Percentiles rank a stretch among this genome's conserved stretches.
Evolutionary conservation across 2,113 vertebrate genomes (phyloP).

Genomic region (Brachyhypopomus gauderio): DNA sequence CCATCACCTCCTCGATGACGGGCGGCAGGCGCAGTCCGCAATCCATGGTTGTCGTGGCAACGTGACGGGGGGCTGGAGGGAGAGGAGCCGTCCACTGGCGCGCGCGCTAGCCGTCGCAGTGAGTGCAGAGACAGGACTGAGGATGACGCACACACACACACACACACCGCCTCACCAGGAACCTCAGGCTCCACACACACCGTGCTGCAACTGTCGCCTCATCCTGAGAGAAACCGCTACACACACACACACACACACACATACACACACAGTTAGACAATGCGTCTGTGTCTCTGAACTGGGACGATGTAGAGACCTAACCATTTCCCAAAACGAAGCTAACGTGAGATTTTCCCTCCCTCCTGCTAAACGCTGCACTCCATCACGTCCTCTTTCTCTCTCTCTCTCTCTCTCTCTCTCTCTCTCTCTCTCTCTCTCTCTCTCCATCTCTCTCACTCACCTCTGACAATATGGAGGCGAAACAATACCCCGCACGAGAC

Average conservation of each 20-base stretch:
- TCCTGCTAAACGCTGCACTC: neutral
- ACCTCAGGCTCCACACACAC: slow-evolving; percentile 51
- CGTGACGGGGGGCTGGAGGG: neutral
- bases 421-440: slow-evolving; percentile 1
- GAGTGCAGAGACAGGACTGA: slow-evolving; percentile 27
- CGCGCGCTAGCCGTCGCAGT: slow-evolving; percentile 18
- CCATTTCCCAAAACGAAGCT: slow-evolving; percentile 16
- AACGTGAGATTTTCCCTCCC: slow-evolving; percentile 3
- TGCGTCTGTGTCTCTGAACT: neutral
- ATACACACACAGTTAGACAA: slow-evolving; percentile 4
- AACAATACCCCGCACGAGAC: slow-evolving; percentile 29
- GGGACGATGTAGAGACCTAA: neutral
- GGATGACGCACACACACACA: slow-evolving; percentile 7
- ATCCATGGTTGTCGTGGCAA: slow-evolving; percentile 58
- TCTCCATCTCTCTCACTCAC: slow-evolving; percentile 10
- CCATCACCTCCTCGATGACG: slow-evolving; percentile 58
- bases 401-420: no score
- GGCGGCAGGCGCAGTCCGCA: slow-evolving; percentile 58
- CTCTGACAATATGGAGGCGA: slow-evolving; percentile 14
- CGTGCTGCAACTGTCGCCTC: slow-evolving; percentile 34
- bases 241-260: slow-evolving; percentile 33
- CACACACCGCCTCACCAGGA: slow-evolving; percentile 14
- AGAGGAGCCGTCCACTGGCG: slow-evolving; percentile 39
- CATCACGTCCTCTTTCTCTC: no score
- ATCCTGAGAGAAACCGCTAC: slow-evolving; percentile 21